These are phyloP conservation scores for Alcedo atthis DNA, from an alignment of 2,797 vertebrate genomes.

Conservation along the genomic window DNA sequence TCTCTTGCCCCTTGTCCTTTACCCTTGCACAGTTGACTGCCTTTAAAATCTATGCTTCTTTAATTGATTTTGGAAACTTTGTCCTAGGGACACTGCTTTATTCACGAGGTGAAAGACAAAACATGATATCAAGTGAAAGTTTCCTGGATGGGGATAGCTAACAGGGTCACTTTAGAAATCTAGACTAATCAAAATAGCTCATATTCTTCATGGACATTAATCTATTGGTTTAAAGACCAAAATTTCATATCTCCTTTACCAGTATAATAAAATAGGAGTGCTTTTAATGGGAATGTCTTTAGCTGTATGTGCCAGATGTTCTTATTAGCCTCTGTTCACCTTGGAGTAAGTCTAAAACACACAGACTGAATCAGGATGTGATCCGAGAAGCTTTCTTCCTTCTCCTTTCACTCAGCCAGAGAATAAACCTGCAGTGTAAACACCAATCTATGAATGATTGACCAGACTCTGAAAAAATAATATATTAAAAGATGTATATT, in stretches of 20 bases:
- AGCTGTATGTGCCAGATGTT: not conserved
- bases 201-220: not conserved
- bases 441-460: not conserved
- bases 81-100: not conserved
- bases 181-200: not conserved
- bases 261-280: not conserved
- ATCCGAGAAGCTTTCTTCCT: not conserved
- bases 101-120: slow-evolving; percentile 11
- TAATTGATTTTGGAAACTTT: slow-evolving; percentile 36
- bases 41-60: slow-evolving; percentile 20
- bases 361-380: not conserved
- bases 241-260: not conserved
- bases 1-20: slow-evolving; percentile 23
- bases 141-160: not conserved
- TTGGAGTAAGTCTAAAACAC: not conserved
- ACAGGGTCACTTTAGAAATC: not conserved
- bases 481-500: too few species aligned
- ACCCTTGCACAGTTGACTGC: slow-evolving; percentile 3
- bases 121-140: not conserved
- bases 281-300: not conserved
- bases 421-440: not conserved
- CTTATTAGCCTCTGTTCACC: not conserved
- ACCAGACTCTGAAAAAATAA: not conserved
- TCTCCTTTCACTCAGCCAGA: not conserved
- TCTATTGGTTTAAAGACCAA: not conserved